phyloP scores from a whole-genome alignment of 2,888 invertebrate genomes.

The Acanthoscelides obtectus region DNA sequence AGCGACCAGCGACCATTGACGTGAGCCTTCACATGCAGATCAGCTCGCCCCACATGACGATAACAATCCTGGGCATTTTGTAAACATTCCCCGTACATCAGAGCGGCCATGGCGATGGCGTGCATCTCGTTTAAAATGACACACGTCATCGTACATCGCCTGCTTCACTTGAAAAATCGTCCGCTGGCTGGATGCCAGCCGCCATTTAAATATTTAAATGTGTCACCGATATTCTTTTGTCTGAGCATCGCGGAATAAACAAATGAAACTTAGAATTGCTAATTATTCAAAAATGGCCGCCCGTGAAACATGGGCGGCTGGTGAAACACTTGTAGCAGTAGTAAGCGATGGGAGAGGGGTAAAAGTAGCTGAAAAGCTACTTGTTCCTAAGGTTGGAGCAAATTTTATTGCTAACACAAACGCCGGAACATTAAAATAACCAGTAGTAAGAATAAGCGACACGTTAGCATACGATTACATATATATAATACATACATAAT shows the following conservation, averaged over 20 bases:
- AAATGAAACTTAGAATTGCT: slow-evolving; percentile 46
- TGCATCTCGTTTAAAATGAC: slow-evolving; percentile 24
- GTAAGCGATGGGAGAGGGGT: neutral
- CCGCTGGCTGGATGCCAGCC: no score
- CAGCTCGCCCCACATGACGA: neutral
- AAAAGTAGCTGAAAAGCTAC: no score
- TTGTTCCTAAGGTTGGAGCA: neutral
- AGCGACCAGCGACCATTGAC: neutral
- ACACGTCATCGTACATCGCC: slow-evolving; percentile 17
- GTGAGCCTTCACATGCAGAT: neutral
- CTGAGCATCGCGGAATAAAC: slow-evolving; percentile 39
- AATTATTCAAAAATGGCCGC: slow-evolving; percentile 37
- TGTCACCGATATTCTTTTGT: slow-evolving; percentile 45
- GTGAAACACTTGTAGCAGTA: neutral
- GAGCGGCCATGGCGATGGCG: neutral
- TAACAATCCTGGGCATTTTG: neutral
- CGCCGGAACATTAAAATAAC: no score
- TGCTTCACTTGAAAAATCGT: neutral
- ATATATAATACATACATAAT: no score
- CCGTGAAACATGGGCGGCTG: neutral
- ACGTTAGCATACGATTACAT: no score
- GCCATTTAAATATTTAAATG: slow-evolving; percentile 46
- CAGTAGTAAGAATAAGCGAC: no score
- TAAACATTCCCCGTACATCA: neutral
- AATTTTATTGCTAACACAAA: no score